Conservation (phyloP, 2,113 vertebrate species). For the Sinosuthora webbiana region DNA sequence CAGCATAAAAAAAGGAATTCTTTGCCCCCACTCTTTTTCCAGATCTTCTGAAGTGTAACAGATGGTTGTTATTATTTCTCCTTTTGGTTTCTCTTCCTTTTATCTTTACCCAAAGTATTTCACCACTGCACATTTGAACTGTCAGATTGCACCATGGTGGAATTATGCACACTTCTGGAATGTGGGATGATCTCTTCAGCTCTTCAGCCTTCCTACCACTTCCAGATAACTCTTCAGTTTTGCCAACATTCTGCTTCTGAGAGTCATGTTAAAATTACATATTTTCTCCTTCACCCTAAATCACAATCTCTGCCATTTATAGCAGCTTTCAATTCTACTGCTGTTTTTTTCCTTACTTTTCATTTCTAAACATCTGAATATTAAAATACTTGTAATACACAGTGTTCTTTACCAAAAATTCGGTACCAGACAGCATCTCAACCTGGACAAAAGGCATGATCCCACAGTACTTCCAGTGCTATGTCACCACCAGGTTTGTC, state of each 20-base stretch:
- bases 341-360: background rate
- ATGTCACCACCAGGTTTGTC: background rate
- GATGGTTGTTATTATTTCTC: conserved; percentile 39
- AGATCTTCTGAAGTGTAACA: conserved; percentile 41
- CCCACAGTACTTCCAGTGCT: background rate
- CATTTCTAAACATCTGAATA: background rate
- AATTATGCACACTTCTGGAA: conserved; percentile 30
- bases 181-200: background rate
- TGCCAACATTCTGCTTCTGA: background rate
- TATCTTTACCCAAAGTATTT: conserved; percentile 50
- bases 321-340: background rate
- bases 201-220: background rate
- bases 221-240: conserved; percentile 2
- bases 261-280: background rate
- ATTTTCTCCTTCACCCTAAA: background rate
- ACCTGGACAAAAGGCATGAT: background rate
- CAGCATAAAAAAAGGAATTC: background rate
- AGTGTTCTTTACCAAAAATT: background rate
- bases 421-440: background rate
- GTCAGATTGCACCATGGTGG: conserved; percentile 3
- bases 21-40: background rate
- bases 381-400: background rate
- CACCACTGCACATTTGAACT: background rate
- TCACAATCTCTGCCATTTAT: background rate
- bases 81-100: conserved; percentile 38